Evolutionary conservation across 2,797 vertebrate genomes (phyloP), one percentile per base, ranked within the genome.

Genomic region (Muraenolepis orangiensis): DNA sequence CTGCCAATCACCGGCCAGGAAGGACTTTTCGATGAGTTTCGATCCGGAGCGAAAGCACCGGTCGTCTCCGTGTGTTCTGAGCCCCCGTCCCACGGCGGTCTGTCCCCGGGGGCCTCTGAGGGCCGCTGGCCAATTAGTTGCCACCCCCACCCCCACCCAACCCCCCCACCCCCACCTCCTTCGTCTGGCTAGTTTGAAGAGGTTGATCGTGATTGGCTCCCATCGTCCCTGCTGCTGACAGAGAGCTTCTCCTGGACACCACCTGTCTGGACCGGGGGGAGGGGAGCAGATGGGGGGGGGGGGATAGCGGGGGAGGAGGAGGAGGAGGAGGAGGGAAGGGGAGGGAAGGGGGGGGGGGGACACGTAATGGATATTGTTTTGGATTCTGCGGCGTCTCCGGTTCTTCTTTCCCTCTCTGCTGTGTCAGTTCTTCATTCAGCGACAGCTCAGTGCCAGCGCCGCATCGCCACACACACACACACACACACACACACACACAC

Each of bases 91-190:
- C 64, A 42, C 81, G 83, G 86, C 86, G 87, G 76, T 57, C 81
- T 85, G 86, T n/a, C n/a, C 90, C 89, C 86, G 89, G 90, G 87
- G 87, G 89, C 79, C 84, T 80, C 88, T 83, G 90, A 92, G 88
- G 76, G 88, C 84, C 84, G 81, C 86, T 82, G 78, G 87, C 88
- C 89, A 91, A 90, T 93, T 91, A 92, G 79, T 73, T 20, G 61
- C 76, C 73, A 64, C 72, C 61, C 88, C 78, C 81, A n/a, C n/a
- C n/a, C n/a, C n/a, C n/a, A n/a, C n/a, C n/a, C n/a, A n/a, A n/a
- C n/a, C n/a, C n/a, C n/a, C n/a, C n/a, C n/a, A n/a, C n/a, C n/a
- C n/a, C n/a, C n/a, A n/a, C n/a, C n/a, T n/a, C n/a, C n/a, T n/a
- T n/a, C n/a, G 76, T 84, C 83, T 79, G 77, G 73, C 73, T 75